A percentile compares a stretch with the other conserved stretches of the same genome.
Evolutionary conservation across 2,113 vertebrate species (phyloP).

Genomic region (Notothenia coriiceps): DNA sequence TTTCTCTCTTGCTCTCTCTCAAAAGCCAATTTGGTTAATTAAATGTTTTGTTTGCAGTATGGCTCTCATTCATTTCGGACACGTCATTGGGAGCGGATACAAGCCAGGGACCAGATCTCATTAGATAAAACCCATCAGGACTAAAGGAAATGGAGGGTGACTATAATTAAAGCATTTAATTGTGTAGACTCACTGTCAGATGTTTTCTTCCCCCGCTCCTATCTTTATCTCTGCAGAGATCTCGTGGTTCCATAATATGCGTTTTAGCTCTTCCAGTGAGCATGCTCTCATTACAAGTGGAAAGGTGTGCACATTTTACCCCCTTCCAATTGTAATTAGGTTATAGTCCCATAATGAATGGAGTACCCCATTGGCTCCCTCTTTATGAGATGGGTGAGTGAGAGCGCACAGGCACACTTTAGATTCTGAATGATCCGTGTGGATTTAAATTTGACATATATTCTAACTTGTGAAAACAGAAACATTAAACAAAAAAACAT

Average conservation of each 20-base stretch:
- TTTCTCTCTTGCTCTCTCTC: conserved; percentile 86
- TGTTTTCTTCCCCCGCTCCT: conserved; percentile 77
- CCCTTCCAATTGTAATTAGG: conserved; percentile 81
- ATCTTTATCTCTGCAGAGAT: conserved; percentile 91
- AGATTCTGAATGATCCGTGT: conserved; percentile 68
- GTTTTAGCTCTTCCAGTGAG: conserved; percentile 77
- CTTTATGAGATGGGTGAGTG: conserved; percentile 74
- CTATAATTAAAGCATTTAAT: conserved; percentile 99
- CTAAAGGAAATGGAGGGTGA: conserved; percentile 98
- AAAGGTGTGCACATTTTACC: conserved; percentile 78
- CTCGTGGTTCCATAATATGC: conserved; percentile 86
- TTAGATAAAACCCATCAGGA: conserved; percentile 99
- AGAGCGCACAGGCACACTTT: conserved; percentile 67
- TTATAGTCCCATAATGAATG: conserved; percentile 79
- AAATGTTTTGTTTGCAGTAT: conserved; percentile 99
- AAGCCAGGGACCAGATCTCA: conserved; percentile 99
- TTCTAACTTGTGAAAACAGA: background rate
- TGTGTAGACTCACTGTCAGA: conserved; percentile 97
- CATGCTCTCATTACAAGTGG: conserved; percentile 85
- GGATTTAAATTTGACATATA: conserved; percentile 41
- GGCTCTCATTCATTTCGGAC: conserved; percentile 99
- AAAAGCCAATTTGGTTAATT: conserved; percentile 99
- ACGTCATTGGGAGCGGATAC: conserved; percentile 97
- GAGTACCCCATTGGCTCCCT: conserved; percentile 82
- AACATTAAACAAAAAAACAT: background rate